These are phyloP conservation scores for Drosophila mettleri DNA, from an alignment of 2,888 invertebrate genomes.

Conservation along the genomic window DNA sequence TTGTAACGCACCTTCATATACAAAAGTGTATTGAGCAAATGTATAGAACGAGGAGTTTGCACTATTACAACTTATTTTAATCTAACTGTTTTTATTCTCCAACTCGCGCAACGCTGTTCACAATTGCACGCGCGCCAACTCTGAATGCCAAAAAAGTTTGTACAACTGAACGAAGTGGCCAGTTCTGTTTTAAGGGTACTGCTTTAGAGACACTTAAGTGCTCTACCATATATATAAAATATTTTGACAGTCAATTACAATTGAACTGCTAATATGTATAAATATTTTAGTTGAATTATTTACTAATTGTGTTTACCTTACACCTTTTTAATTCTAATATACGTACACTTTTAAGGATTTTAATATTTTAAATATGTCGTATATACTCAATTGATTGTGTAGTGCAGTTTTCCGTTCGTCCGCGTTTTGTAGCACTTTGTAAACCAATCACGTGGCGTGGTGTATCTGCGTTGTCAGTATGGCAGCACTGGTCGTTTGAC, in stretches of 20 bases:
- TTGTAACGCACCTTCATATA: conserved; percentile 70
- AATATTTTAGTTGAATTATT: not conserved
- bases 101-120: conserved; percentile 54
- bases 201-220: conserved; percentile 27
- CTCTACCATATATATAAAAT: conserved; percentile 14
- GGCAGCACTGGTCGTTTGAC: conserved; percentile 51
- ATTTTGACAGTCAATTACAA: not conserved
- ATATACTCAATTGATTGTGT: conserved; percentile 41
- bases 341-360: not conserved
- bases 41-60: conserved; percentile 25
- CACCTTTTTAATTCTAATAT: not conserved
- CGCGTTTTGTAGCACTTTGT: conserved; percentile 62
- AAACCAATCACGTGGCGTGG: conserved; percentile 57
- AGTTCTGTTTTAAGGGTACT: conserved; percentile 40
- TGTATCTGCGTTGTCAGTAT: conserved; percentile 44
- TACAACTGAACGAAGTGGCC: conserved; percentile 46
- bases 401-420: conserved; percentile 67
- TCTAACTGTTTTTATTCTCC: conserved; percentile 57
- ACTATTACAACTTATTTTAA: conserved; percentile 42
- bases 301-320: not conserved
- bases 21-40: conserved; percentile 26
- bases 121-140: conserved; percentile 73
- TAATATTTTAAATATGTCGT: conserved; percentile 6
- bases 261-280: not conserved
- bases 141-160: conserved; percentile 70